Conservation (phyloP, 2,797 vertebrate species). For the Cossypha niveicapilla region DNA sequence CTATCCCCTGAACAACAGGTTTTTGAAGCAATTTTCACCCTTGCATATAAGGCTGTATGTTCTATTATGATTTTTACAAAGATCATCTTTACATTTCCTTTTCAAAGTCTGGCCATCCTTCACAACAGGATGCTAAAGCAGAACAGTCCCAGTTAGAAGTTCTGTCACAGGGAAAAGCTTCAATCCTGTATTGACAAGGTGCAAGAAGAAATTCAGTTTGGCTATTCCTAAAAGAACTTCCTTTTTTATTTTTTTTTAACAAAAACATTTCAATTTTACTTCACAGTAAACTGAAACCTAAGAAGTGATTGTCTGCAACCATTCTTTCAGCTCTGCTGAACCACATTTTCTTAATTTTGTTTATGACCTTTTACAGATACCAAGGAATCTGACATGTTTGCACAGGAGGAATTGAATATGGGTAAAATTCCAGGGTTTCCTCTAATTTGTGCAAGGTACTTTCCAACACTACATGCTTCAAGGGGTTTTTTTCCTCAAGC, state of each 20-base stretch:
- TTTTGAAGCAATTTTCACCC: neutral
- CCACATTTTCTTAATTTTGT: conserved; percentile 48
- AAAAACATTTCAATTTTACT: conserved; percentile 8
- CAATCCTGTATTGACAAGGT: neutral
- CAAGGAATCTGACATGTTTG: conserved; percentile 62
- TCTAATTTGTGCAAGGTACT: conserved; percentile 44
- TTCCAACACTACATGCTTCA: conserved; percentile 51
- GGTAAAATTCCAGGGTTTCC: conserved; percentile 54
- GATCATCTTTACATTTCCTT: neutral
- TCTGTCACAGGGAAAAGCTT: neutral
- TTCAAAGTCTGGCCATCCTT: neutral
- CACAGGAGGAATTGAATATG: conserved; percentile 67
- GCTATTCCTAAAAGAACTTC: neutral
- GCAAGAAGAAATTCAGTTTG: neutral
- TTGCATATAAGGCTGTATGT: neutral
- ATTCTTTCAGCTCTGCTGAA: conserved; percentile 6
- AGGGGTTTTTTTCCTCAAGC: neutral
- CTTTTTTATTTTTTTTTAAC: neutral
- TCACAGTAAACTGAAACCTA: conserved; percentile 16
- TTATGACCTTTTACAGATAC: conserved; percentile 68
- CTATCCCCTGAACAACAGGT: fast-evolving
- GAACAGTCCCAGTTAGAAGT: neutral
- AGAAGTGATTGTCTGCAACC: conserved; percentile 9
- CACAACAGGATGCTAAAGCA: neutral
- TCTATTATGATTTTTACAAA: neutral